Evolutionary conservation across 2,888 invertebrate species (phyloP).

Genomic region (Melangyna quadrimaculata): DNA sequence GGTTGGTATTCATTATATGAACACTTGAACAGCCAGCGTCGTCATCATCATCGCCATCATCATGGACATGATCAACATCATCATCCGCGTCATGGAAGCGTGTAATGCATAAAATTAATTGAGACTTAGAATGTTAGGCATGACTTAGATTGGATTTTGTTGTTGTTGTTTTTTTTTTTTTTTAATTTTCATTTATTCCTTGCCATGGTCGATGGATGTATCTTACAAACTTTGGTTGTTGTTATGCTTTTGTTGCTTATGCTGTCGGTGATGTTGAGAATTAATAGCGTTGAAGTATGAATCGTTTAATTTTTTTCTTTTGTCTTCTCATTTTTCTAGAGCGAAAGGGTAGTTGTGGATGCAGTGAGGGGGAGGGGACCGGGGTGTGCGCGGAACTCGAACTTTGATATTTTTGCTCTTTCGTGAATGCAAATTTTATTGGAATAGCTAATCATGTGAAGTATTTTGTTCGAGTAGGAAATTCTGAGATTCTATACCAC

Average conservation of each 20-base stretch:
- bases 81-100: slow-evolving; percentile 69
- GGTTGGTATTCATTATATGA: slow-evolving; percentile 16
- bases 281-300: slow-evolving; percentile 34
- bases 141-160: slow-evolving; percentile 63
- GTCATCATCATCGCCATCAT: slow-evolving; percentile 51
- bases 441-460: slow-evolving; percentile 67
- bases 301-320: slow-evolving; percentile 8
- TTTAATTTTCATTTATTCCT: not conserved
- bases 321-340: not conserved
- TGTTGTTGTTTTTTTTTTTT: not conserved
- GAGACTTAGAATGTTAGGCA: slow-evolving; percentile 64
- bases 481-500: slow-evolving; percentile 13
- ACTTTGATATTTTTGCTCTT: slow-evolving; percentile 60
- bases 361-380: slow-evolving; percentile 51
- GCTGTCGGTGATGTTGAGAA: slow-evolving; percentile 35
- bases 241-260: slow-evolving; percentile 25
- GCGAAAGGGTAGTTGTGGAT: slow-evolving; percentile 53
- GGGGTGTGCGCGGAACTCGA: not conserved
- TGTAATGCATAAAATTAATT: slow-evolving; percentile 71
- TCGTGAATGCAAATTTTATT: slow-evolving; percentile 65
- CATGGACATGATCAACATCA: slow-evolving; percentile 62
- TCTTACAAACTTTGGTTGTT: slow-evolving; percentile 15
- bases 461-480: slow-evolving; percentile 18
- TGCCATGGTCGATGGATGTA: slow-evolving; percentile 18
- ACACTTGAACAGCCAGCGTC: too few relatives aligned